phyloP scores from a whole-genome alignment of 1,140 invertebrate species.

The Papilio aristodemus region DNA sequence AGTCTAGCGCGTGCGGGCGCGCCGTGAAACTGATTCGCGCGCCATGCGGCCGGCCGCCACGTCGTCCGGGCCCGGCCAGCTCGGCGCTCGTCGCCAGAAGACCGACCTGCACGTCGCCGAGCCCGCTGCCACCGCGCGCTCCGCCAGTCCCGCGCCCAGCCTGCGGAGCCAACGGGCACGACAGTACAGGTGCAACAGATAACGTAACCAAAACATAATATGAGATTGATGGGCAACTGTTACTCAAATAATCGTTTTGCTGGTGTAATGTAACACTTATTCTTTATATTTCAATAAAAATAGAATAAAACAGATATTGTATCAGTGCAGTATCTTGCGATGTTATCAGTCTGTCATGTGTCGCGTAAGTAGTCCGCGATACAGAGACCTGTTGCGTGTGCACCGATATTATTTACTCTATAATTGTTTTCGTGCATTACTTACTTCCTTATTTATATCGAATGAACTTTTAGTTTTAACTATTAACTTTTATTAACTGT shows the following conservation, averaged over 20 bases:
- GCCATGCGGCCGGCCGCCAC: slow-evolving; percentile 67
- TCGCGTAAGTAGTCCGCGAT: slow-evolving; percentile 16
- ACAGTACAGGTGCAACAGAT: slow-evolving; percentile 71
- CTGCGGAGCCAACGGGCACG: slow-evolving; percentile 73
- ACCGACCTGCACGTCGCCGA: slow-evolving; percentile 76
- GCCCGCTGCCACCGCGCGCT: slow-evolving; percentile 57
- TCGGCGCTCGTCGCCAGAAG: slow-evolving; percentile 74
- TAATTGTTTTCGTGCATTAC: slow-evolving; percentile 4
- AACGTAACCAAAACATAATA: slow-evolving; percentile 4
- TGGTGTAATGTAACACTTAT: background rate
- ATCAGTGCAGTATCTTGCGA: slow-evolving; percentile 33
- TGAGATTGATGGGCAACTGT: background rate
- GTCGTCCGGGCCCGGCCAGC: slow-evolving; percentile 44
- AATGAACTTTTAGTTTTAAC: slow-evolving; percentile 8
- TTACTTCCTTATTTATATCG: slow-evolving; percentile 15
- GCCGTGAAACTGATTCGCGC: slow-evolving; percentile 67
- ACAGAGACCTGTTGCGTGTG: slow-evolving; percentile 29
- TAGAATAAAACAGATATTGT: slow-evolving; percentile 35
- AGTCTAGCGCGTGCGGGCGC: slow-evolving; percentile 70
- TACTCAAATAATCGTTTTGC: background rate
- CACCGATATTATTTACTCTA: slow-evolving; percentile 9
- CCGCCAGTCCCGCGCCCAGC: slow-evolving; percentile 66
- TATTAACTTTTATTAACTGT: slow-evolving; percentile 35
- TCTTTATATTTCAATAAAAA: background rate
- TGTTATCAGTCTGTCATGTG: slow-evolving; percentile 20